Evolutionary conservation across 2,797 vertebrate genomes (phyloP), one percentile per base, ranked within the genome.

Genomic region (Alouatta caraya): DNA sequence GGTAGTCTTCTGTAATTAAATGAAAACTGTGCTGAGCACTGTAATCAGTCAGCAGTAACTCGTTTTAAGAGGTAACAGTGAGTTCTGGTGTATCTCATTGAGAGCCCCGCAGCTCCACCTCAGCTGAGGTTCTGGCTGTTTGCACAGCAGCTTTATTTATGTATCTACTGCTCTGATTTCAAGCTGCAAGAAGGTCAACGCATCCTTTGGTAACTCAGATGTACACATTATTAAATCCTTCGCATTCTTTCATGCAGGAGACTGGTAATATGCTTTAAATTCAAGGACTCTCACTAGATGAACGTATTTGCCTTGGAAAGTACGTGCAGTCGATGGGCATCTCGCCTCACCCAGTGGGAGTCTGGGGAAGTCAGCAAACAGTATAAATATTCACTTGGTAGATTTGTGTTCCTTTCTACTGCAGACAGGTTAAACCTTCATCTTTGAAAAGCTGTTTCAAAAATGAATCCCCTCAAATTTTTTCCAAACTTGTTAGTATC

Each of bases 1-100:
- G 96, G 90, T 96, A 92, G 86, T 93, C 91, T 87, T 87, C 96
- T 90, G 57, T 97, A 98, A 98, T 97, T 97, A 98, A 97, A 76
- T 79, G 96, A 97, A 75, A 88, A 83, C 88, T 88, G 50, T 88
- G 84, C 92, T 73, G 17, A 55, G 87, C 73, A 90, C 86, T 88
- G 97, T 94, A 98, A 98, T 98, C 95, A 98, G 90, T 90, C 86
- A 87, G 80, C 86, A 84, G 61, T 75, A 88, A 93, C 94, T 97
- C 93, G 88, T 90, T 97, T 96, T 95, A 96, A 95, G 87, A 92
- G 64, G 22, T 89, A 91, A 84, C 87, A 76, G 48, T 93, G 82
- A 96, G 48, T 86, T 78, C 89, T 90, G 44, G 52, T 93, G 90
- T 55, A 75, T 80, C 78, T 97, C 79, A 72, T 96, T 93, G 13